These are phyloP conservation scores for Drosophila formosana DNA, from an alignment of 2,888 invertebrate genomes.

Conservation along the genomic window DNA sequence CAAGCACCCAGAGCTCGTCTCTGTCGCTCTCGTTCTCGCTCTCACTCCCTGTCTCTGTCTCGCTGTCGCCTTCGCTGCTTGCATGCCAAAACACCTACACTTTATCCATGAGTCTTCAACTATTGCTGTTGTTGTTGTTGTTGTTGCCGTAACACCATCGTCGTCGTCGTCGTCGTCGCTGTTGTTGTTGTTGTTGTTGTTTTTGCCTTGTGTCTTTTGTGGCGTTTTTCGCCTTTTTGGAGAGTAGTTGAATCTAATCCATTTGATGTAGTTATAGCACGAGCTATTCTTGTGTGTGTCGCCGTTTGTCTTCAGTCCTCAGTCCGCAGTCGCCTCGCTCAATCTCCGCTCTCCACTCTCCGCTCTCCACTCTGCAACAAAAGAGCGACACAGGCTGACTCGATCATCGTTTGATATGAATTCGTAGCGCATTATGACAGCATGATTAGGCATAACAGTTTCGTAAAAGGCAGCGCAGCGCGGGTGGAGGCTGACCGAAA, in stretches of 20 bases:
- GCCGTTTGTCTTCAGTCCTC: conserved; percentile 50
- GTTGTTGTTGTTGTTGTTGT: conserved; percentile 45
- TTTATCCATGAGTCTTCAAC: conserved; percentile 50
- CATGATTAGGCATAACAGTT: conserved; percentile 85
- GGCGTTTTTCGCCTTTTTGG: conserved; percentile 77
- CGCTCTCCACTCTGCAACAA: conserved; percentile 6
- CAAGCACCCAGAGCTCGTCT: conserved; percentile 29
- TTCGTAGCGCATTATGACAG: conserved; percentile 84
- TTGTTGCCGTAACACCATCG: conserved; percentile 50
- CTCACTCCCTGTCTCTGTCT: conserved; percentile 61
- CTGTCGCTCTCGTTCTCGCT: conserved; percentile 5
- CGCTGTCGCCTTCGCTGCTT: conserved; percentile 32
- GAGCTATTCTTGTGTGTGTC: conserved; percentile 82
- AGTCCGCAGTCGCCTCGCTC: not conserved
- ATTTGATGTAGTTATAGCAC: conserved; percentile 83
- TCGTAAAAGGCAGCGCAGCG: conserved; percentile 73
- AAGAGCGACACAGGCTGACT: conserved; percentile 55
- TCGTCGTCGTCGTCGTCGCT: conserved; percentile 38
- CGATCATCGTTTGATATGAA: conserved; percentile 82
- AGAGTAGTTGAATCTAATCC: conserved; percentile 82
- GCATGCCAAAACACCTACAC: conserved; percentile 79
- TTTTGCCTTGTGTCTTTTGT: conserved; percentile 57
- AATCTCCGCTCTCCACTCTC: conserved; percentile 3
- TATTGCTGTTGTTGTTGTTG: conserved; percentile 36
- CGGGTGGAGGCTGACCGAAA: conserved; percentile 74